These are phyloP conservation scores for Rugalucina vietnamica DNA, from an alignment of 2,888 invertebrate species.

Conservation along the genomic window DNA sequence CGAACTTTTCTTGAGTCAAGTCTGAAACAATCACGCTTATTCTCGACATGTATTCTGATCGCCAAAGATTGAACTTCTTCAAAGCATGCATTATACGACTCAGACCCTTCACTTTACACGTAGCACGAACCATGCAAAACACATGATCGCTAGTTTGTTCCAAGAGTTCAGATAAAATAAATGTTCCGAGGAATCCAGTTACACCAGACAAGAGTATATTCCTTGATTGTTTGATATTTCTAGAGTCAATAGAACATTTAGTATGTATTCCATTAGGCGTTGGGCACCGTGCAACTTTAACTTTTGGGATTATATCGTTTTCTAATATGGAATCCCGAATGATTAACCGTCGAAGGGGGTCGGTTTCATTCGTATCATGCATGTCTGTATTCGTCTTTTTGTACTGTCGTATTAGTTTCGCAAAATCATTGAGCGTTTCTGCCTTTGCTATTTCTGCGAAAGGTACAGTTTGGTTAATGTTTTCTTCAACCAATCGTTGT, in stretches of 20 bases:
- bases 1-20: constrained; percentile 48
- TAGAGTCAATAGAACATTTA: no score
- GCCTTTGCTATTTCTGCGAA: constrained; percentile 59
- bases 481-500: constrained; percentile 51
- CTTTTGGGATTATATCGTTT: no score
- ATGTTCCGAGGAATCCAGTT: constrained; percentile 63
- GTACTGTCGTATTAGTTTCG: no score
- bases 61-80: constrained; percentile 55
- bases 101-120: constrained; percentile 47
- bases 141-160: constrained; percentile 56
- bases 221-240: constrained; percentile 38
- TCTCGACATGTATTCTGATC: constrained; percentile 43
- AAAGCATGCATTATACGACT: constrained; percentile 54
- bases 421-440: constrained; percentile 58
- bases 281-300: no score
- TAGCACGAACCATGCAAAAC: constrained; percentile 62
- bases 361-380: no score
- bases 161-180: constrained; percentile 51
- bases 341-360: no score
- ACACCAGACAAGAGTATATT: constrained; percentile 61
- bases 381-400: no score
- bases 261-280: no score
- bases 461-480: constrained; percentile 37
- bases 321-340: no score
- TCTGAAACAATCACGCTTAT: constrained; percentile 58